Percentiles rank a stretch among this genome's conserved stretches.
Evolutionary conservation across 2,888 invertebrate genomes (phyloP).

Genomic region (Mythimna loreyi): DNA sequence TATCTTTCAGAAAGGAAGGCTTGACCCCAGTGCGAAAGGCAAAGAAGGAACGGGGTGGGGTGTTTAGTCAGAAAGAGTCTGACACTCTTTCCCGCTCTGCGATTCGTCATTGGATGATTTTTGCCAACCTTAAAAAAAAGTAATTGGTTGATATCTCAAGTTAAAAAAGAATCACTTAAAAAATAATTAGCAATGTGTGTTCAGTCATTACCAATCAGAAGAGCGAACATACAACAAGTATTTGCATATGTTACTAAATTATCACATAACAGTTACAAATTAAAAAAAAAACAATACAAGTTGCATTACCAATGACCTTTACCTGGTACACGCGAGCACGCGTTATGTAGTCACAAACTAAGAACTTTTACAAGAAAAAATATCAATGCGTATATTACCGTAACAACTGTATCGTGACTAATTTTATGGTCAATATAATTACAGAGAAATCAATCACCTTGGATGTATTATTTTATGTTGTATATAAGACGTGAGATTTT

Average conservation of each 20-base stretch:
- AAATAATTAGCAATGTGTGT: no score
- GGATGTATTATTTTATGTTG: constrained; percentile 40
- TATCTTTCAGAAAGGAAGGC: no score
- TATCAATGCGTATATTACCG: constrained; percentile 45
- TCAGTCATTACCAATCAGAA: background rate
- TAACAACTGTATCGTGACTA: constrained; percentile 33
- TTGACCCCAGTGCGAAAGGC: no score
- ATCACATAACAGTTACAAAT: background rate
- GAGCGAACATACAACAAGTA: background rate
- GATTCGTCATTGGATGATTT: no score
- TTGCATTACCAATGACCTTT: constrained; percentile 27
- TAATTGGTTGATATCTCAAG: no score
- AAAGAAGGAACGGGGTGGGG: no score
- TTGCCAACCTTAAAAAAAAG: no score
- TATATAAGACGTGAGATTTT: constrained; percentile 55
- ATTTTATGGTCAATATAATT: constrained; percentile 48
- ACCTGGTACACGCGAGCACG: constrained; percentile 37
- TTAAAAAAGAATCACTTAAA: background rate
- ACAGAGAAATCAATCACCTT: constrained; percentile 63
- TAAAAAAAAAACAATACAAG: constrained; percentile 2
- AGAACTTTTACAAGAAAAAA: constrained; percentile 49
- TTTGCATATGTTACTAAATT: background rate
- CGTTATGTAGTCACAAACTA: constrained; percentile 29
- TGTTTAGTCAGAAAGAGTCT: no score
- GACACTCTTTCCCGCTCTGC: no score